Base-by-base conservation (phyloP, 2,797 vertebrate genomes). In the Thripadectes ignobilis region DNA sequence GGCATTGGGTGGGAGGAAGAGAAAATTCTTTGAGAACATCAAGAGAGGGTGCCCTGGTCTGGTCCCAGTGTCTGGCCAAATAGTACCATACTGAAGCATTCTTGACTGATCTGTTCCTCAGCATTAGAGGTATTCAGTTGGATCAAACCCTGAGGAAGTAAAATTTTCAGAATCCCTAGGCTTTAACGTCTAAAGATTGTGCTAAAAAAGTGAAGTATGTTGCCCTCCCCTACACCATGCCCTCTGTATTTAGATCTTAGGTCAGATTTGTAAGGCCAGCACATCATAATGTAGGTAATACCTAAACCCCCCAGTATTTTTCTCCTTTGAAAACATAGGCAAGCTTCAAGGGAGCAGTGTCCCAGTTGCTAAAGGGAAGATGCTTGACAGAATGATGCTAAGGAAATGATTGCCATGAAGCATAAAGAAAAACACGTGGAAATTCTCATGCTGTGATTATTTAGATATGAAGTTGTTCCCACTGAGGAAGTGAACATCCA, bases 151-250 rank as follows among this genome's bases (percentile, higher is more conserved):
- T 41, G 61, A 72, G 32, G 55, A 84, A 68, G 30, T 46, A 67
- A 57, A 67, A 36, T 49, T 66, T 73, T 74, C 43, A 85, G 58
- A 49, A 71, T 83, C n/a, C 59, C 52, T 16, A 68, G 29, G 20
- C 23, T 63, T 83, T 34, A 45, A 9, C 7, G 58, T 71, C 20
- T 68, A 38, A 74, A 80, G 27, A 24, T 39, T 41, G 59, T 74
- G 49, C 49, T 91, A 39, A 85, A 67, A 49, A 79, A 14, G 10
- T 32, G 29, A 89, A 73, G 66, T 41, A 27, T 6, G 12, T 7
- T 6, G 3, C 15, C 23, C 13, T 2, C 1, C 12, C 1, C 8
- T 26, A 20, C 5, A 30, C 14, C 6, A 14, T 5, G 20, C 12
- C 6, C 23, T 38, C 8, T 19, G 0, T 32, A 27, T 34, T 68